Conservation (phyloP, 92 coral and sea anemone species). For the Porites evermanni region DNA sequence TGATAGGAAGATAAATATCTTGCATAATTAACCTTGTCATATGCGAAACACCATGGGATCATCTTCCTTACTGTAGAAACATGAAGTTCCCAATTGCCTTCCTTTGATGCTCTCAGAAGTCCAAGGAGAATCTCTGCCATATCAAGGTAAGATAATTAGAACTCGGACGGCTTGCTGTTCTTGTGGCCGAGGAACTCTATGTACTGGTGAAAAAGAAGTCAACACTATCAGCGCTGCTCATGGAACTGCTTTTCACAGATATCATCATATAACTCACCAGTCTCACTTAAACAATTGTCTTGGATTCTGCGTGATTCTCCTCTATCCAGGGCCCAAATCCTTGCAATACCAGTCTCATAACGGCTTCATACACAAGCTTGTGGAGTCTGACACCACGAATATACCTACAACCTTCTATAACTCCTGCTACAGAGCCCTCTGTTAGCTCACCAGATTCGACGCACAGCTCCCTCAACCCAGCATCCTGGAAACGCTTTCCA, state of each 20-base stretch:
- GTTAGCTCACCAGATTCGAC: slow-evolving; percentile 70
- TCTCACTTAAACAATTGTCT: background rate
- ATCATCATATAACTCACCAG: slow-evolving; percentile 1
- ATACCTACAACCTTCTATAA: slow-evolving; percentile 56
- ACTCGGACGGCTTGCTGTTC: slow-evolving; percentile 35
- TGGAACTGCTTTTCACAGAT: slow-evolving; percentile 15
- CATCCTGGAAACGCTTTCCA: slow-evolving; percentile 63
- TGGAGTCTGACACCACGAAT: slow-evolving; percentile 49
- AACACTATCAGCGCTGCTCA: slow-evolving; percentile 6
- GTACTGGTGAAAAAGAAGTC: slow-evolving; percentile 7
- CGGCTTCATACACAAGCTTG: slow-evolving; percentile 2
- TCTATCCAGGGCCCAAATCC: background rate
- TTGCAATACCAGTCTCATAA: background rate
- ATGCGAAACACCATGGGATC: slow-evolving; percentile 37
- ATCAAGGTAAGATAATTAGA: slow-evolving; percentile 36
- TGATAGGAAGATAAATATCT: background rate
- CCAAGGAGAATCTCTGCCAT: slow-evolving; percentile 18
- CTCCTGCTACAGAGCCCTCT: slow-evolving; percentile 64
- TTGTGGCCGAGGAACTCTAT: slow-evolving; percentile 21
- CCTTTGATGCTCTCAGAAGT: slow-evolving; percentile 5
- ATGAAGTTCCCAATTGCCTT: slow-evolving; percentile 44
- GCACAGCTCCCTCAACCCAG: slow-evolving; percentile 47
- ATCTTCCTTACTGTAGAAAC: slow-evolving; percentile 29
- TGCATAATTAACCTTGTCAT: slow-evolving; percentile 11
- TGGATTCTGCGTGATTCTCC: background rate